phyloP scores from a whole-genome alignment of 1,140 invertebrate genomes.

The Calycopis cecrops region DNA sequence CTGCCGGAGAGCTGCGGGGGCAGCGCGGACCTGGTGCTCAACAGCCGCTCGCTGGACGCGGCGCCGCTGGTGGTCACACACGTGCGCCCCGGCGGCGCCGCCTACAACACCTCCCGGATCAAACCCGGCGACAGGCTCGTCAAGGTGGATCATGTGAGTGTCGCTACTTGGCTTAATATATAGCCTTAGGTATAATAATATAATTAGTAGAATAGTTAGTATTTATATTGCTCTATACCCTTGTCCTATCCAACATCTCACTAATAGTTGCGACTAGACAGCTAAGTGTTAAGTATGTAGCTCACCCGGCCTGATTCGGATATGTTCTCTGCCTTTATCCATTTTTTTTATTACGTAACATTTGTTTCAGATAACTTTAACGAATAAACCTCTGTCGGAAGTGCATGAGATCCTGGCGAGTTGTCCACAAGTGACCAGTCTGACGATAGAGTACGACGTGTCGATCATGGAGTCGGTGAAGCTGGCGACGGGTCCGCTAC shows the following conservation, averaged over 20 bases:
- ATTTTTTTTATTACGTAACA: background rate
- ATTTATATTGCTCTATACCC: too few species aligned
- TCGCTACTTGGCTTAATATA: too few species aligned
- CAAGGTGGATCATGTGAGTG: constrained; percentile 87
- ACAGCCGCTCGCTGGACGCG: constrained; percentile 68
- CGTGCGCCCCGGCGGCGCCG: constrained; percentile 91
- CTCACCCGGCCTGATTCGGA: background rate
- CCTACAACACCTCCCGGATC: constrained; percentile 85
- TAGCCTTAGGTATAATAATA: too few species aligned
- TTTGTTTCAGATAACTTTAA: constrained; percentile 73
- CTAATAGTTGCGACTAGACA: too few species aligned
- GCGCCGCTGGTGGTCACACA: constrained; percentile 91
- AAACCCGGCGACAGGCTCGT: constrained; percentile 92
- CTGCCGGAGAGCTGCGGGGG: constrained; percentile 71
- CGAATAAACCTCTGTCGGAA: constrained; percentile 81
- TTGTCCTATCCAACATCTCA: too few species aligned
- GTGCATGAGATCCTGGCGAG: constrained; percentile 83
- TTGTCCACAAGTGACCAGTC: constrained; percentile 79
- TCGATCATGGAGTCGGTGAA: constrained; percentile 92
- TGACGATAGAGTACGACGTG: constrained; percentile 94
- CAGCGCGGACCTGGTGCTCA: constrained; percentile 54
- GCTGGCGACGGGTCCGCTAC: constrained; percentile 88
- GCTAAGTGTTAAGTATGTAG: too few species aligned
- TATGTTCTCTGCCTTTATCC: background rate
- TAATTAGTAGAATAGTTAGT: too few species aligned